A percentile compares a stretch with the other conserved stretches of the same genome.
Evolutionary conservation across 2,797 vertebrate genomes (phyloP).

Genomic region (Thunnus albacares): DNA sequence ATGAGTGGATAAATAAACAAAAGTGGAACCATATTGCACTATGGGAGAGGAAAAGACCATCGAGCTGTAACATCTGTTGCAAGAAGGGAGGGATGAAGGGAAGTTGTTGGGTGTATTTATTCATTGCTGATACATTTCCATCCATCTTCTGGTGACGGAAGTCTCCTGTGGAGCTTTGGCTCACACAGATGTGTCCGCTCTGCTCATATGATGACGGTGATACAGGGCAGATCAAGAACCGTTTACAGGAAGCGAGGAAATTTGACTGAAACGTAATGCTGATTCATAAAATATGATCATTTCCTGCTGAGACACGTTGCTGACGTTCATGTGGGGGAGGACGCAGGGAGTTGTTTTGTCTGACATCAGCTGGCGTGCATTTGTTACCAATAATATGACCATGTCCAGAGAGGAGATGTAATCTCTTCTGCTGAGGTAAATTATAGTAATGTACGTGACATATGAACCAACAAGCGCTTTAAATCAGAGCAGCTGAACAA

Average conservation of each 20-base stretch:
- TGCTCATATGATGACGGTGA: slow-evolving; percentile 48
- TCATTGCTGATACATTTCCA: slow-evolving; percentile 72
- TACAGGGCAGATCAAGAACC: slow-evolving; percentile 49
- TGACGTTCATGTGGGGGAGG: slow-evolving; percentile 62
- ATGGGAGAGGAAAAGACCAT: slow-evolving; percentile 53
- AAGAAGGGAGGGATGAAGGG: slow-evolving; percentile 61
- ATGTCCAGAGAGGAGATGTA: slow-evolving; percentile 22
- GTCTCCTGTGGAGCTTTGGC: slow-evolving; percentile 58
- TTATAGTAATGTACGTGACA: neutral
- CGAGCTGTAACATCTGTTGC: slow-evolving; percentile 73
- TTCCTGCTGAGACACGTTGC: slow-evolving; percentile 60
- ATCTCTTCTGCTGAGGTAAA: slow-evolving; percentile 24
- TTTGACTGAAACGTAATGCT: slow-evolving; percentile 63
- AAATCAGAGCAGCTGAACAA: slow-evolving; percentile 15
- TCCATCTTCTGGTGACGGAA: slow-evolving; percentile 65
- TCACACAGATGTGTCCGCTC: slow-evolving; percentile 74
- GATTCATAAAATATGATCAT: slow-evolving; percentile 76
- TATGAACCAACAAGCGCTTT: slow-evolving; percentile 2
- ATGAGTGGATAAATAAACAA: slow-evolving; percentile 77
- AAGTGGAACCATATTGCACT: slow-evolving; percentile 76
- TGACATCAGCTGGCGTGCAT: slow-evolving; percentile 47
- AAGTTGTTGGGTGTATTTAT: slow-evolving; percentile 74
- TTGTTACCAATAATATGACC: slow-evolving; percentile 62
- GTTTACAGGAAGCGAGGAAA: slow-evolving; percentile 74
- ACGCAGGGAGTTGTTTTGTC: slow-evolving; percentile 28